A percentile compares a stretch with the other conserved stretches of the same genome.
These are phyloP conservation scores for Aradus depressus DNA, from an alignment of 2,888 invertebrate genomes.

Conservation along the genomic window DNA sequence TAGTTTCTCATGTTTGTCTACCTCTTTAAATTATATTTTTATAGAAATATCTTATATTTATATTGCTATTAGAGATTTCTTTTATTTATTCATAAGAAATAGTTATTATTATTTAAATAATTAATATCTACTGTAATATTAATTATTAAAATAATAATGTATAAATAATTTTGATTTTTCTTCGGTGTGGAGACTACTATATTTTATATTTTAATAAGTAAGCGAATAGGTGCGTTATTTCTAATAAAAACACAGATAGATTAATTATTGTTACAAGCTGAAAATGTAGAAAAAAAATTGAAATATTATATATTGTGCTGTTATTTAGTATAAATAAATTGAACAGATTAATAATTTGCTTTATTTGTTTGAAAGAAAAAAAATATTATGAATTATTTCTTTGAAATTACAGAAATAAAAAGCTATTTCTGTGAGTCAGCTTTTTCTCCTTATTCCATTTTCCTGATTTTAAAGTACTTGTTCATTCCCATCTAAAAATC, in stretches of 20 bases:
- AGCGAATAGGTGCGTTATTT: conserved; percentile 28
- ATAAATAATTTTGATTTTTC: conserved; percentile 9
- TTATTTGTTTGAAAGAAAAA: conserved; percentile 19
- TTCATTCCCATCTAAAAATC: no score
- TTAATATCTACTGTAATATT: no score
- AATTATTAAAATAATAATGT: background rate
- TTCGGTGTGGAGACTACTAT: conserved; percentile 21
- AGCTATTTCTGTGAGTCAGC: conserved; percentile 28
- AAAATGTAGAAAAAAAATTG: conserved; percentile 25
- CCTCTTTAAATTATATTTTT: no score
- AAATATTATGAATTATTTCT: conserved; percentile 23
- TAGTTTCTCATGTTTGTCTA: no score
- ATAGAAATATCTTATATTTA: no score
- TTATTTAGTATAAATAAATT: conserved; percentile 27
- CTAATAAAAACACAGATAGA: conserved; percentile 27
- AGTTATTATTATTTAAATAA: no score
- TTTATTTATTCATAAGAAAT: no score
- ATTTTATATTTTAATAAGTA: conserved; percentile 21
- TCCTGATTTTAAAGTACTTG: no score
- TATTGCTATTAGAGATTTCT: no score
- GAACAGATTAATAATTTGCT: conserved; percentile 20
- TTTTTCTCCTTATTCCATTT: no score
- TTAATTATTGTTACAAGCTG: conserved; percentile 28
- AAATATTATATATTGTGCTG: conserved; percentile 27
- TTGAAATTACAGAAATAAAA: conserved; percentile 27